Percentiles rank a stretch among this genome's conserved stretches.
Conservation (phyloP, 2,113 vertebrate species). For the Sigmodon hispidus region DNA sequence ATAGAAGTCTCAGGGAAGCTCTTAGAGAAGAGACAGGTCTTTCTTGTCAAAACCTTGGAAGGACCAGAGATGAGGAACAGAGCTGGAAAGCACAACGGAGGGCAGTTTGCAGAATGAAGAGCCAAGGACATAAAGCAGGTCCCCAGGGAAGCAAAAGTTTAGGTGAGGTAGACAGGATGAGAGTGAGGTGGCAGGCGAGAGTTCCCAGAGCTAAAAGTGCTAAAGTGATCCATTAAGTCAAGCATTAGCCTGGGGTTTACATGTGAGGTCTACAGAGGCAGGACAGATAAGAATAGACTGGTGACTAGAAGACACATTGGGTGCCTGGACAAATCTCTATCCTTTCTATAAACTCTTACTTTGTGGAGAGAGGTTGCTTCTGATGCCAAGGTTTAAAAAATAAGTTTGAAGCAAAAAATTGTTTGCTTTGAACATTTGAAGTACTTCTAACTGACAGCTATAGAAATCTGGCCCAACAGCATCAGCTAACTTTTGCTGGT, state of each 20-base stretch:
- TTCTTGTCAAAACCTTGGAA: background rate
- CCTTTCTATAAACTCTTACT: background rate
- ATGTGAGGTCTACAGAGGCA: background rate
- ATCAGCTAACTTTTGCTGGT: background rate
- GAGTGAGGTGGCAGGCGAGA: background rate
- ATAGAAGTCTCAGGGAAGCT: conserved; percentile 26
- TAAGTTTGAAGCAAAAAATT: background rate
- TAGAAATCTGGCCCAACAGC: background rate
- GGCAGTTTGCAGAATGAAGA: background rate
- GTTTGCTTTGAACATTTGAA: background rate
- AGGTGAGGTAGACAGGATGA: background rate
- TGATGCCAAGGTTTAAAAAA: background rate
- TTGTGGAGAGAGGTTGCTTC: background rate
- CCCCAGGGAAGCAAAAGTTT: background rate
- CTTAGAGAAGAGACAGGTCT: conserved; percentile 11
- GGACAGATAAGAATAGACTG: background rate
- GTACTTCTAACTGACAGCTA: background rate
- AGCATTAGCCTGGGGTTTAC: background rate
- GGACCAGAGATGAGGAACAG: background rate
- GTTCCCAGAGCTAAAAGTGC: background rate
- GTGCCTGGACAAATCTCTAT: background rate
- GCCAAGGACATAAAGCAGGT: background rate
- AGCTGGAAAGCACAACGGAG: background rate
- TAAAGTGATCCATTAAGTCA: background rate
- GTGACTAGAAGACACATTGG: accelerated